phyloP scores from a whole-genome alignment of 2,797 vertebrate species.

The Tapera naevia region DNA sequence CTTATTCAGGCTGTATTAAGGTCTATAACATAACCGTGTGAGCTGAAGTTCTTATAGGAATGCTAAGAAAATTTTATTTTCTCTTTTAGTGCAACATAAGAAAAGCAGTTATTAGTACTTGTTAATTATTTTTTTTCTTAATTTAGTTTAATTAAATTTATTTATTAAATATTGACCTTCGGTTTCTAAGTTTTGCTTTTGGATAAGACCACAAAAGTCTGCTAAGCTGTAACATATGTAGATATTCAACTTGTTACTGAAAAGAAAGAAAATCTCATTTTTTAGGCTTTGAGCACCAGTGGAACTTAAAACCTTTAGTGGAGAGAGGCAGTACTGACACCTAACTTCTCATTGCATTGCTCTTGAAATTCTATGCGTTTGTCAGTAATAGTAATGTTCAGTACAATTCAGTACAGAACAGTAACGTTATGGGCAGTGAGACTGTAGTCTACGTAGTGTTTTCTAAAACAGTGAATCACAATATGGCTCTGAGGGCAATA shows the following conservation, averaged over 20 bases:
- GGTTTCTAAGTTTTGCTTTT: neutral
- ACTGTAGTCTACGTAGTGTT: too few relatives aligned
- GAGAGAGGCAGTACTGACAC: neutral
- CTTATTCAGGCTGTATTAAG: neutral
- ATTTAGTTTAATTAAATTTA: neutral
- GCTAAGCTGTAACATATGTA: neutral
- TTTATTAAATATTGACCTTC: neutral
- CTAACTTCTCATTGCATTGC: neutral
- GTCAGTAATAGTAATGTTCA: neutral
- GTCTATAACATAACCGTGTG: neutral
- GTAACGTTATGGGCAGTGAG: neutral
- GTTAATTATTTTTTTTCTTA: neutral
- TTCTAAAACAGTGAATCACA: neutral
- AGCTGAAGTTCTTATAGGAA: neutral
- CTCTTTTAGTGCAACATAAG: neutral
- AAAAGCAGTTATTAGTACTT: neutral
- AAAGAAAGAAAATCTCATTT: neutral
- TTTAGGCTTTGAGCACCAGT: neutral
- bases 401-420: rapidly evolving
- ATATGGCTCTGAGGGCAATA: neutral
- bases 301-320: neutral
- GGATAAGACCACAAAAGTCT: neutral
- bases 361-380: neutral
- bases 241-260: neutral
- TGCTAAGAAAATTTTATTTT: neutral